A percentile compares a stretch with the other conserved stretches of the same genome.
Evolutionary conservation across 2,797 vertebrate species (phyloP).

Genomic region (Esox masquinongy): DNA sequence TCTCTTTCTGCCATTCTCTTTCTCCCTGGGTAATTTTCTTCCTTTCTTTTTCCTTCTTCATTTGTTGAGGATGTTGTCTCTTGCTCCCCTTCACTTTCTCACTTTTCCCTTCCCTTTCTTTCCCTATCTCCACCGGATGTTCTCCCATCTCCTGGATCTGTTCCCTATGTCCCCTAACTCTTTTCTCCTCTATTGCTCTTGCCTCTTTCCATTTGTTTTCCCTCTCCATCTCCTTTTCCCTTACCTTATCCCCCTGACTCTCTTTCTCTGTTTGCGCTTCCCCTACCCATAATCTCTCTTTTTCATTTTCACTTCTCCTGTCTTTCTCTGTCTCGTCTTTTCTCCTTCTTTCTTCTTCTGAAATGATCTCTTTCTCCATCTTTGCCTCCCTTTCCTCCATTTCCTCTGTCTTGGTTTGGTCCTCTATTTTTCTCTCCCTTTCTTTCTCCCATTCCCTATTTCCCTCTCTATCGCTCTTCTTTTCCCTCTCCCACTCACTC

Average conservation of each 20-base stretch:
- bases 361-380: constrained; percentile 24
- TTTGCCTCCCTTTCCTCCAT: not conserved
- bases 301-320: constrained; percentile 41
- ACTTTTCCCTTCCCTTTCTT: constrained; percentile 30
- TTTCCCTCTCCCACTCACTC: not conserved
- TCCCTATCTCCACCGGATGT: constrained; percentile 2
- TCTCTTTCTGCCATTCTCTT: constrained; percentile 38
- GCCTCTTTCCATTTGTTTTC: constrained; percentile 18
- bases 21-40: constrained; percentile 37
- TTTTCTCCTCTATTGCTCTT: constrained; percentile 10
- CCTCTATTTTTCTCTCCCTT: not conserved
- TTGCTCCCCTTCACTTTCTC: constrained; percentile 22
- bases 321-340: constrained; percentile 31
- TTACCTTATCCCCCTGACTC: constrained; percentile 22
- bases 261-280: constrained; percentile 26
- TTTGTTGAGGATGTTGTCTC: constrained; percentile 34
- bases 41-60: constrained; percentile 25
- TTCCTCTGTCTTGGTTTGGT: not conserved
- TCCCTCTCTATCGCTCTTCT: not conserved
- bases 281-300: not conserved
- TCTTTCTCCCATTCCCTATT: not conserved
- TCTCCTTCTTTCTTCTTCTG: constrained; percentile 24
- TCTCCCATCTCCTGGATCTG: constrained; percentile 31
- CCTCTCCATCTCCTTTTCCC: constrained; percentile 29
- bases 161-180: constrained; percentile 21